Percentiles rank a stretch among this genome's conserved stretches.
phyloP scores from a whole-genome alignment of 2,888 invertebrate species.

The Philopedon plagiatum region DNA sequence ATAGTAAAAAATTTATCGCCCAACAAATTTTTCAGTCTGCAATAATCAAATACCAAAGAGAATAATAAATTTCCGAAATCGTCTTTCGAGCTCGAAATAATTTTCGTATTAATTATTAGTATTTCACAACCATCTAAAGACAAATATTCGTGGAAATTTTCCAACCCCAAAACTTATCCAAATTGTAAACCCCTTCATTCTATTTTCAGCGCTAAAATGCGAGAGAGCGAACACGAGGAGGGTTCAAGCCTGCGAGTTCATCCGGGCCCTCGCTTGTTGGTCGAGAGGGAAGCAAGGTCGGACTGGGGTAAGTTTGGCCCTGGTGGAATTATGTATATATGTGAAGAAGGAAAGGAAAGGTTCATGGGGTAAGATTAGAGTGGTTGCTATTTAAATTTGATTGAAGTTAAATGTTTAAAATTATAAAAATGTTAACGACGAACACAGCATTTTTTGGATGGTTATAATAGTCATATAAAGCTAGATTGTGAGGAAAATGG shows the following conservation, averaged over 20 bases:
- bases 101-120: conserved; percentile 24
- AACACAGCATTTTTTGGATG: too few relatives aligned
- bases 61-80: background rate
- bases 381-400: too few relatives aligned
- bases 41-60: too few relatives aligned
- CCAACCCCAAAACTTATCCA: conserved; percentile 27
- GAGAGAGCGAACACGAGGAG: conserved; percentile 21
- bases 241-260: conserved; percentile 33
- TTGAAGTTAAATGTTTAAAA: too few relatives aligned
- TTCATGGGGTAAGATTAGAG: background rate
- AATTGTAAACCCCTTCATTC: conserved; percentile 37
- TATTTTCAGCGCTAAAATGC: conserved; percentile 29
- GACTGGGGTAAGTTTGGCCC: conserved; percentile 20
- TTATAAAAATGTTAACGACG: too few relatives aligned
- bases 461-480: too few relatives aligned
- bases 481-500: too few relatives aligned
- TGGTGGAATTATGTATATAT: background rate
- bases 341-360: background rate
- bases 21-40: too few relatives aligned
- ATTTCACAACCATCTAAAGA: conserved; percentile 10
- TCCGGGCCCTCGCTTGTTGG: conserved; percentile 25
- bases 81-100: background rate
- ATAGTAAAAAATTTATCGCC: too few relatives aligned
- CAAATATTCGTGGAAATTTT: conserved; percentile 31
- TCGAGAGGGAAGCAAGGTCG: conserved; percentile 22